Conservation (phyloP, 2,113 vertebrate species). For the Muntiacus muntjak region DNA sequence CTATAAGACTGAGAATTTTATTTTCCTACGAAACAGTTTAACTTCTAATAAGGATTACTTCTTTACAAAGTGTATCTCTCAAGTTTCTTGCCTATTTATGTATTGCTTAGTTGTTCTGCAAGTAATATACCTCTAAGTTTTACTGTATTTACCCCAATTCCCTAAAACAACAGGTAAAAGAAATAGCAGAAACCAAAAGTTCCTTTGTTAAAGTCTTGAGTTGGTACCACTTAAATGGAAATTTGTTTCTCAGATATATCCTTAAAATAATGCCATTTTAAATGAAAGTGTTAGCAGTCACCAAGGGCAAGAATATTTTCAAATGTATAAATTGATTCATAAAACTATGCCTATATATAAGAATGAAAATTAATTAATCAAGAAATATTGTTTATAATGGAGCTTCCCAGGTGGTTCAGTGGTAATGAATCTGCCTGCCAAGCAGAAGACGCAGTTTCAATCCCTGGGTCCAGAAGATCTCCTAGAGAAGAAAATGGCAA, state of each 20-base stretch:
- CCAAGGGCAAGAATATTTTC: not conserved
- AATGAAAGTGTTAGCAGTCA: not conserved
- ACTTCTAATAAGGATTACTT: not conserved
- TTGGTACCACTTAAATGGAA: not conserved
- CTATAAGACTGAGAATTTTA: not conserved
- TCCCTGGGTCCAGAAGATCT: not conserved
- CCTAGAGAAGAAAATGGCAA: not conserved
- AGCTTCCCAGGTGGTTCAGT: fast-evolving
- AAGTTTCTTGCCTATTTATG: not conserved
- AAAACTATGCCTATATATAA: not conserved
- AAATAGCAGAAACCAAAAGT: not conserved
- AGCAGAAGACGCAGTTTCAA: fast-evolving
- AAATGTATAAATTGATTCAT: not conserved
- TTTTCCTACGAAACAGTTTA: not conserved
- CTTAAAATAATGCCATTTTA: not conserved
- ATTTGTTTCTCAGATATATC: not conserved
- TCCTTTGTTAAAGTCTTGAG: not conserved
- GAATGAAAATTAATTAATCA: not conserved
- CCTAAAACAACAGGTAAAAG: not conserved
- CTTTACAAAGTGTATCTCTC: not conserved
- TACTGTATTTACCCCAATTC: not conserved
- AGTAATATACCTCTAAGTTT: not conserved
- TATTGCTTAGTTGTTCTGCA: not conserved
- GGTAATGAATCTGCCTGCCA: not conserved
- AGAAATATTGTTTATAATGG: not conserved